Base-by-base conservation (phyloP, 2,797 vertebrate species). In the Remorina albescens region DNA sequence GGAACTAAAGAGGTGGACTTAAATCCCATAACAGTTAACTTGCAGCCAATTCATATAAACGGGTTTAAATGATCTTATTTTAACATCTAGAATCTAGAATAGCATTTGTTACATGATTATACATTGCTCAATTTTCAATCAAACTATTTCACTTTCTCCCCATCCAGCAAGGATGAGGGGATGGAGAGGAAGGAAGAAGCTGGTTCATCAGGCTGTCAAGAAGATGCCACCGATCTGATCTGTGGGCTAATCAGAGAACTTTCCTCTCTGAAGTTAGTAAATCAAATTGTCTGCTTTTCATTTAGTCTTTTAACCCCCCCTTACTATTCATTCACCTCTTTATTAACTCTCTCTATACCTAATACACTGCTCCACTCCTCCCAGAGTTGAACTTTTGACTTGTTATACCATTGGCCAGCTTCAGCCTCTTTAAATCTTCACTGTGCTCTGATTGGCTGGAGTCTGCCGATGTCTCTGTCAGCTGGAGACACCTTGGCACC, bases 251-350 rank as follows among this genome's bases (percentile, higher is more conserved):
- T 96, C 65, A 53, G 84, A 42, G 97, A 98, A 78, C 95, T 98
- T 42, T 95, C 96, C 64, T 94, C 92, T 66, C 87, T 98, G 8
- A 98, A 97, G 97, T 98, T 67, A 93, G 95, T 87, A 32, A 32
- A 66, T 25, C 4, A 0, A 1, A 16, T 21, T 39, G 7, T 67
- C 25, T 1, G 19, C 32, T 30, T 7, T 26, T 3, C 8, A 4
- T 10, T 42, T 42, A 6, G 19, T 8, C 18, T 44, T 7, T 10
- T 21, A 4, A 9, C 10, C 0, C 25, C 44, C 19, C 26, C 62
- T n/a, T 32, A 2, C n/a, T 30, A 4, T 41, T 53, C 15, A 34
- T 26, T 6, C 23, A 1, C 10, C 11, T 2, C 16, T 36, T 26
- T 9, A 1, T 9, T n/a, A 5, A 30, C 10, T 16, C 16, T 5